A percentile compares a stretch with the other conserved stretches of the same genome.
phyloP scores from a whole-genome alignment of 2,888 invertebrate species.

The Drosophila dives region DNA sequence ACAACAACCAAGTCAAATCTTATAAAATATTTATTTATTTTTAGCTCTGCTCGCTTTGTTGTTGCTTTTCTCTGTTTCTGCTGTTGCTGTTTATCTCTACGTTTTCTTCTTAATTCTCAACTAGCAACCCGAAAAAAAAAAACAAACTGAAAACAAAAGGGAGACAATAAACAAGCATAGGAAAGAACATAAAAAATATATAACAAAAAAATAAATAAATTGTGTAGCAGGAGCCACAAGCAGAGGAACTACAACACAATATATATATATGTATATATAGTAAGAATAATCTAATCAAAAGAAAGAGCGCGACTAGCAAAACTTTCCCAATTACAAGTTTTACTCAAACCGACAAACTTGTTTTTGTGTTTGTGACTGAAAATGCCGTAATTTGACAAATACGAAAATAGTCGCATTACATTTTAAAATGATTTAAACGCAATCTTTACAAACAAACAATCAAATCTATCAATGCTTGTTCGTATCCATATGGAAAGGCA shows the following conservation, averaged over 20 bases:
- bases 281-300: neutral
- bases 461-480: neutral
- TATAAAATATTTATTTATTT: slow-evolving; percentile 79
- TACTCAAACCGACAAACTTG: neutral
- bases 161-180: slow-evolving; percentile 3
- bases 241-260: neutral
- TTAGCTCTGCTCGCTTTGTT: slow-evolving; percentile 54
- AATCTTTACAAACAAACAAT: neutral
- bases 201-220: slow-evolving; percentile 12
- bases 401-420: neutral
- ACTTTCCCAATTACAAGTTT: neutral
- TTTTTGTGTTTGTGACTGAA: neutral
- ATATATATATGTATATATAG: neutral
- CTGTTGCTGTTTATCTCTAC: slow-evolving; percentile 29
- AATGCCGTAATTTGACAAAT: neutral
- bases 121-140: slow-evolving; percentile 43
- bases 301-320: neutral
- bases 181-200: slow-evolving; percentile 19
- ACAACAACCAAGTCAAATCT: slow-evolving; percentile 46
- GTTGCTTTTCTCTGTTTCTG: slow-evolving; percentile 10
- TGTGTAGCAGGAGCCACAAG: neutral
- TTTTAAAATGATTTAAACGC: neutral
- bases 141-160: slow-evolving; percentile 20
- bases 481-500: neutral
- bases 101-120: slow-evolving; percentile 55